Evolutionary conservation across 2,113 vertebrate species (phyloP).

Genomic region (Eptesicus fuscus): DNA sequence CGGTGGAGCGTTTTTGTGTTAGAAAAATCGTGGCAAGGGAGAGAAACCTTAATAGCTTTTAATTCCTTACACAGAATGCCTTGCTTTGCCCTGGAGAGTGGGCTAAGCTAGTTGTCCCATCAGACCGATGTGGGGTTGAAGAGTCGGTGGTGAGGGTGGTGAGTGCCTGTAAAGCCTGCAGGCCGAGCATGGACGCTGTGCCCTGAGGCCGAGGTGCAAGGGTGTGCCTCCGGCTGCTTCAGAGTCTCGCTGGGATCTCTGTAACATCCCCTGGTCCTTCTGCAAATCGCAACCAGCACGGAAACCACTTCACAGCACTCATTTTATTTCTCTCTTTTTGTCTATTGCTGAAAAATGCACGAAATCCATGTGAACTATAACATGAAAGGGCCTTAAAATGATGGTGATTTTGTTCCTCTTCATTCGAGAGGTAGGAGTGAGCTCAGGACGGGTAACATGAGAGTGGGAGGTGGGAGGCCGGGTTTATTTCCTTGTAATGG

Average conservation of each 20-base stretch:
- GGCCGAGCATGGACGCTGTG: background rate
- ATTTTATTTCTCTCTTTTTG: conserved; percentile 1
- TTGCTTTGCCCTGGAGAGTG: conserved; percentile 18
- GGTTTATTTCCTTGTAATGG: conserved; percentile 59
- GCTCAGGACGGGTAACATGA: background rate
- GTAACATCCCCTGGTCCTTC: conserved; percentile 28
- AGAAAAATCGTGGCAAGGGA: conserved; percentile 30
- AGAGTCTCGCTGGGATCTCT: background rate
- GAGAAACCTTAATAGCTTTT: conserved; percentile 45
- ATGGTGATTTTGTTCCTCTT: conserved; percentile 52
- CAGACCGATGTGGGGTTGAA: background rate
- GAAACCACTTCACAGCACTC: conserved; percentile 29
- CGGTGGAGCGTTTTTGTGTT: background rate
- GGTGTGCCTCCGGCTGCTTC: background rate
- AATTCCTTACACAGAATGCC: conserved; percentile 61
- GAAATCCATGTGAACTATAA: conserved; percentile 5
- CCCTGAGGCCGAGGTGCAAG: background rate
- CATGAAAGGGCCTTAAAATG: background rate
- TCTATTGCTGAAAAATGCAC: background rate
- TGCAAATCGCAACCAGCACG: background rate
- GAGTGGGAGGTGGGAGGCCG: conserved; percentile 41
- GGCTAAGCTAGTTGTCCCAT: conserved; percentile 15
- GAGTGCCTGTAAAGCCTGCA: background rate
- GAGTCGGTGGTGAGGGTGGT: accelerated
- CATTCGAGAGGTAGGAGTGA: conserved; percentile 47